Conservation (phyloP, 2,797 vertebrate genomes). For the Antrozous pallidus region DNA sequence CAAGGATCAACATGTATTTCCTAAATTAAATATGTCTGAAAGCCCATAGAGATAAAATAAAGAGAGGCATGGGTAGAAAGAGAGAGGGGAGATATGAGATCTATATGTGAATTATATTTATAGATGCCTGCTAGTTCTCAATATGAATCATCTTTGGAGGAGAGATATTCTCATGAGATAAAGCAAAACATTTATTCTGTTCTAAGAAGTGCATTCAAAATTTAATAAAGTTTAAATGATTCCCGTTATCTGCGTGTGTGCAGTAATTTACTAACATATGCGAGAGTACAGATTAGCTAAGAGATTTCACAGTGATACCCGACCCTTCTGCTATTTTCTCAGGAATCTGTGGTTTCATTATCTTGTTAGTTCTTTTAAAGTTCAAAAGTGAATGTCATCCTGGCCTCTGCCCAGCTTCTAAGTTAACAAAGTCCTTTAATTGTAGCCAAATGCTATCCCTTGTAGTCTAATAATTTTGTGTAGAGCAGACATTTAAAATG, state of each 20-base stretch:
- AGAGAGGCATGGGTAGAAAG: background rate
- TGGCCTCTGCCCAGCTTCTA: background rate
- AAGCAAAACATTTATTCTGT: background rate
- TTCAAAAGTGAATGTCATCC: background rate
- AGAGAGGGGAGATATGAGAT: background rate
- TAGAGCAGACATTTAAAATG: slow-evolving; percentile 44
- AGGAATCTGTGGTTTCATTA: slow-evolving; percentile 8
- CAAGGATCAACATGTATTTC: background rate
- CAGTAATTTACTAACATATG: background rate
- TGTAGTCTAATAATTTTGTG: slow-evolving; percentile 13
- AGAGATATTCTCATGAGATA: background rate
- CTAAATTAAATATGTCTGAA: background rate
- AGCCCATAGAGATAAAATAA: background rate
- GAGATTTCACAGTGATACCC: background rate
- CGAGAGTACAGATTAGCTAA: background rate
- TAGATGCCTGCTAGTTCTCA: background rate
- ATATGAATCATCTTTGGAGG: background rate
- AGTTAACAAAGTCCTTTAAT: slow-evolving; percentile 44
- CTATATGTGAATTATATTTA: background rate
- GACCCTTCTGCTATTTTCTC: background rate
- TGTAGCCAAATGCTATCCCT: background rate
- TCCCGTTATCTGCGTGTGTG: background rate
- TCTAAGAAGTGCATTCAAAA: background rate
- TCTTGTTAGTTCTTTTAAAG: background rate
- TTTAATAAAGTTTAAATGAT: background rate